Percentiles rank a stretch among this genome's conserved stretches.
Evolutionary conservation across 2,113 vertebrate genomes (phyloP).

Genomic region (Martes martes): DNA sequence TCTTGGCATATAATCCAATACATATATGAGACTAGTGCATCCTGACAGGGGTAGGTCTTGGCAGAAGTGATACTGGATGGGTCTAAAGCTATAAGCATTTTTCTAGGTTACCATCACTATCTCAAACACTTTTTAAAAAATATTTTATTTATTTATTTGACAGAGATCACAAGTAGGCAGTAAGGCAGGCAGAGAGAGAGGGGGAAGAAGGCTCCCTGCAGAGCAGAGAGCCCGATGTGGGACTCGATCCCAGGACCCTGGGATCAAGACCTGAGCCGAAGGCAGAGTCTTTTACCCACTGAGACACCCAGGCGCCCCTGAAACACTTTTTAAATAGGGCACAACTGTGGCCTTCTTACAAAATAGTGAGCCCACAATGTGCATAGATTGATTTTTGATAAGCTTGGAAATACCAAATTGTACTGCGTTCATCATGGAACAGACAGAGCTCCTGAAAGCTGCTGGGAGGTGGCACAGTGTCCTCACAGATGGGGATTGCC

Average conservation of each 20-base stretch:
- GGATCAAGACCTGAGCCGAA: too few species aligned
- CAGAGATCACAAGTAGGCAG: too few species aligned
- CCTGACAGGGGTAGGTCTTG: background rate
- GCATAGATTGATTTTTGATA: background rate
- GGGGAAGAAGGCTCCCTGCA: too few species aligned
- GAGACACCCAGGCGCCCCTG: background rate
- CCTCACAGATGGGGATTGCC: background rate
- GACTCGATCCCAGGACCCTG: too few species aligned
- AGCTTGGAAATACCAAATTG: background rate
- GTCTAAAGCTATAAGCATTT: constrained; percentile 23
- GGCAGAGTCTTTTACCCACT: too few species aligned
- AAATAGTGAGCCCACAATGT: background rate
- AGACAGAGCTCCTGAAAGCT: background rate
- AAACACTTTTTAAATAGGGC: background rate
- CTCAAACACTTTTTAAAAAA: background rate
- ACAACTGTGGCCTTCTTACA: background rate
- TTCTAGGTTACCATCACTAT: background rate
- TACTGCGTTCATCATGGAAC: background rate
- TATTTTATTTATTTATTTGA: too few species aligned
- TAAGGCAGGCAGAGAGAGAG: too few species aligned
- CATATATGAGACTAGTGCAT: background rate
- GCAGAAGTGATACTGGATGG: background rate
- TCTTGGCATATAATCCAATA: background rate
- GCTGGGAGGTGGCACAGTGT: too few species aligned
- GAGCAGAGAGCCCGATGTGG: too few species aligned